phyloP scores from a whole-genome alignment of 2,888 invertebrate genomes.

The Strigamia transsilvanica region DNA sequence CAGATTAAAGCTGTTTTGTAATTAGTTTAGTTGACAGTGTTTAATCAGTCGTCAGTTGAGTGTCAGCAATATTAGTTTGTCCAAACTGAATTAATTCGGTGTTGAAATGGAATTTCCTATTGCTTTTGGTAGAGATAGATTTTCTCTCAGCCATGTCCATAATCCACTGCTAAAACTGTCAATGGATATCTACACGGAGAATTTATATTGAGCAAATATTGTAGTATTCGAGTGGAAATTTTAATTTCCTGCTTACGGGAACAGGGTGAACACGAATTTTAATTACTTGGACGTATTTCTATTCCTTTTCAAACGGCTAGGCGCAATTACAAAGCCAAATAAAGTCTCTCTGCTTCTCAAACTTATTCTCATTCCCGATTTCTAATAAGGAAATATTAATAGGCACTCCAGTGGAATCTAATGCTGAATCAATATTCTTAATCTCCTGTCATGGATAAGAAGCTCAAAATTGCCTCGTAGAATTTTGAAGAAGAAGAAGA shows the following conservation, averaged over 20 bases:
- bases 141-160: neutral
- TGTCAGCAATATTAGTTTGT: slow-evolving; percentile 21
- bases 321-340: slow-evolving; percentile 13
- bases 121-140: neutral
- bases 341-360: neutral
- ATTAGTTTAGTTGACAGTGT: slow-evolving; percentile 47
- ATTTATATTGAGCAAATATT: slow-evolving; percentile 13
- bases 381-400: slow-evolving; percentile 43
- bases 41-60: slow-evolving; percentile 43
- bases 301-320: neutral
- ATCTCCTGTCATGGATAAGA: slow-evolving; percentile 46
- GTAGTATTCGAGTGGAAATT: neutral
- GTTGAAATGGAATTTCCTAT: slow-evolving; percentile 22
- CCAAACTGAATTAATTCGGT: slow-evolving; percentile 35
- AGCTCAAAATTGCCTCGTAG: slow-evolving; percentile 33
- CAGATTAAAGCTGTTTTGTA: slow-evolving; percentile 46
- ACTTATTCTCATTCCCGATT: slow-evolving; percentile 2
- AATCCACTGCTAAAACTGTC: slow-evolving; percentile 28
- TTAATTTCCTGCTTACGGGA: neutral
- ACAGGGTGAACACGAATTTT: neutral
- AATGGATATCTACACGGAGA: neutral
- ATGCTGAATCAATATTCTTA: slow-evolving; percentile 28
- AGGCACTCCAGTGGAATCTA: slow-evolving; percentile 28
- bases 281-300: neutral
- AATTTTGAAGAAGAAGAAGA: neutral